A percentile compares a stretch with the other conserved stretches of the same genome.
Conservation (phyloP, 2,888 invertebrate species). For the Drosophila algonquin region DNA sequence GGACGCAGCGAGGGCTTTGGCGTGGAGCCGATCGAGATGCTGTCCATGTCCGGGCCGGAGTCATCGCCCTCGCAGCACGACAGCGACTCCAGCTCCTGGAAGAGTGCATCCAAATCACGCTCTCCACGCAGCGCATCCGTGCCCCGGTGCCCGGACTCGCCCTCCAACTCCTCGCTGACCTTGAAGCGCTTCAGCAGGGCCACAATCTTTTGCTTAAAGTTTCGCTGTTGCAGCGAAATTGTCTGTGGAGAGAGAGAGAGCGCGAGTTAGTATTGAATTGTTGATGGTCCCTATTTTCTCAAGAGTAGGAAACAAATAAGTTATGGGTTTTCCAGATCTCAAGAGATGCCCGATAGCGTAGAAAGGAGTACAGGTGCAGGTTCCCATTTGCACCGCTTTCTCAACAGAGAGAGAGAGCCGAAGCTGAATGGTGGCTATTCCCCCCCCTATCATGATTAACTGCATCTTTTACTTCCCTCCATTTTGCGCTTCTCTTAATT, state of each 20-base stretch:
- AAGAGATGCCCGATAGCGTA: neutral
- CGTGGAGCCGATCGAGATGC: constrained; percentile 97
- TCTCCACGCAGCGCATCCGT: constrained; percentile 88
- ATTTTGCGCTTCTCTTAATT: constrained; percentile 5
- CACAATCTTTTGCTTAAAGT: constrained; percentile 98
- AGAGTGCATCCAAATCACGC: constrained; percentile 95
- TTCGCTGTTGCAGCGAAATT: constrained; percentile 90
- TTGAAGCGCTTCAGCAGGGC: constrained; percentile 96
- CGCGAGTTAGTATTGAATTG: neutral
- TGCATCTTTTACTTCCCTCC: neutral
- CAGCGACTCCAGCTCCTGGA: constrained; percentile 97
- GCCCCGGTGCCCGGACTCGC: constrained; percentile 86
- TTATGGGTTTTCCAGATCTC: neutral
- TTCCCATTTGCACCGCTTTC: no score
- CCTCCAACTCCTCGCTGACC: constrained; percentile 94
- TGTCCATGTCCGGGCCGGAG: constrained; percentile 97
- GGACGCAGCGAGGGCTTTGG: constrained; percentile 98
- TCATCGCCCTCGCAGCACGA: constrained; percentile 93
- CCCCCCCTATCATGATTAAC: neutral
- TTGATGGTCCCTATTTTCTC: neutral
- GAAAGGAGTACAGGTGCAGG: neutral
- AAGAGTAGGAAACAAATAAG: neutral
- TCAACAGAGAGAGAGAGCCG: no score
- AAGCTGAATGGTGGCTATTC: neutral
- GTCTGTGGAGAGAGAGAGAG: constrained; percentile 64